Base-by-base conservation (phyloP, 2,797 vertebrate genomes). In the Periophthalmus magnuspinnatus region DNA sequence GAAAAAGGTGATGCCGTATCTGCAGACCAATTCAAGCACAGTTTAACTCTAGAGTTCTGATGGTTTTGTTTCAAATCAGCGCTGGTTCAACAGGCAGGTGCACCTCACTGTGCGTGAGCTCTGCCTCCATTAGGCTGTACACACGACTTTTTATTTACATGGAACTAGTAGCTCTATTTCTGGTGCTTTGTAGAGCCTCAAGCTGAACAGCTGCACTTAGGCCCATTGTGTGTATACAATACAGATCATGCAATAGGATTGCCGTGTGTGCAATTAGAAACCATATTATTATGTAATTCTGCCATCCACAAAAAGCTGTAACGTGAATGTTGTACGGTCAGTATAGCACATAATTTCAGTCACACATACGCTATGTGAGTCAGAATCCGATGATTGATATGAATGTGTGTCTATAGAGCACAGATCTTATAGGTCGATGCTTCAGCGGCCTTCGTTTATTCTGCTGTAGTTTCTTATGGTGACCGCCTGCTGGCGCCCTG, bases 201-300 rank as follows among this genome's bases (percentile, higher is more conserved):
- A 83, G 88, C 79, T 14, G 72, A 84, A 80, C 89, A 89, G 88
- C 88, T 90, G 86, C 85, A 80, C 76, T 72, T 85, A 57, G 55
- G 55, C 11, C 55, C 32, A 86, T 89, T 90, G 75, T 89, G 81
- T 76, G 61, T 81, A 76, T 79, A 84, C 81, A 89, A 89, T 79
- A 73, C 76, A 82, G 84, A 55, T 55, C 52, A 87, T 73, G 76
- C 82, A 82, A 88, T 84, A 71, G 74, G 62, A 63, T 68, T 3
- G 63, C 71, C 69, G 61, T 48, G 17, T 10, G 72, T 74, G 77
- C 86, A 86, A 84, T 88, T 83, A 87, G 48, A 68, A 58, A 3
- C 75, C 67, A 22, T 67, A 58, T 21, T 65, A 79, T 88, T 87
- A 87, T 65, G 77, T 87, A 86, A 90, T 87, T 67, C 64, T 66